Conservation (phyloP, 2,113 vertebrate species). For the Gambusia affinis region DNA sequence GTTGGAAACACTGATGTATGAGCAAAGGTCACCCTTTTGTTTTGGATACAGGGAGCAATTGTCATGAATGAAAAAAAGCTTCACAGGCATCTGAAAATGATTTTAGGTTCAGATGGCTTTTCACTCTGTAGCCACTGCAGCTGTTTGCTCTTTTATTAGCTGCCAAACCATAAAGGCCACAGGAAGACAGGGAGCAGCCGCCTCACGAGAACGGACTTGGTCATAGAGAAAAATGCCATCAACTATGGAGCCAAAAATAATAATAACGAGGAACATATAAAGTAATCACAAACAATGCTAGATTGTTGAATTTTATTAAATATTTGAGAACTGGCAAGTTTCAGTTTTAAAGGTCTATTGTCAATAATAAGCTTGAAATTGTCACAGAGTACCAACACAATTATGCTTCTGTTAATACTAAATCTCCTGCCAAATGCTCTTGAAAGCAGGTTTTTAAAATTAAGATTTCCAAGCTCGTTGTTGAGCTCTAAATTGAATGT, state of each 20-base stretch:
- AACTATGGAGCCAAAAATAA: background rate
- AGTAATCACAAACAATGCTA: background rate
- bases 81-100: conserved; percentile 11
- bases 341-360: background rate
- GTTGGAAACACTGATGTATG: conserved; percentile 19
- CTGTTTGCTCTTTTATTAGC: conserved; percentile 26
- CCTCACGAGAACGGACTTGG: conserved; percentile 1
- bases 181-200: background rate
- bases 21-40: conserved; percentile 24
- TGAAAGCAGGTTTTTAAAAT: background rate
- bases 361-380: background rate
- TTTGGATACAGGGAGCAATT: conserved; percentile 18
- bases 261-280: background rate
- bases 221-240: background rate
- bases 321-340: background rate
- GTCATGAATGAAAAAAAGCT: conserved; percentile 20
- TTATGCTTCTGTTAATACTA: background rate
- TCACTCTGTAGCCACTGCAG: conserved; percentile 2
- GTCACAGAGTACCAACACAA: background rate
- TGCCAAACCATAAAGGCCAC: conserved; percentile 40
- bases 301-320: background rate
- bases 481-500: background rate
- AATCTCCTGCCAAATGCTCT: conserved; percentile 6
- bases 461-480: background rate
- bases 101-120: conserved; percentile 9